Conservation (phyloP, 1,140 invertebrate genomes). For the Seison nebaliae region DNA sequence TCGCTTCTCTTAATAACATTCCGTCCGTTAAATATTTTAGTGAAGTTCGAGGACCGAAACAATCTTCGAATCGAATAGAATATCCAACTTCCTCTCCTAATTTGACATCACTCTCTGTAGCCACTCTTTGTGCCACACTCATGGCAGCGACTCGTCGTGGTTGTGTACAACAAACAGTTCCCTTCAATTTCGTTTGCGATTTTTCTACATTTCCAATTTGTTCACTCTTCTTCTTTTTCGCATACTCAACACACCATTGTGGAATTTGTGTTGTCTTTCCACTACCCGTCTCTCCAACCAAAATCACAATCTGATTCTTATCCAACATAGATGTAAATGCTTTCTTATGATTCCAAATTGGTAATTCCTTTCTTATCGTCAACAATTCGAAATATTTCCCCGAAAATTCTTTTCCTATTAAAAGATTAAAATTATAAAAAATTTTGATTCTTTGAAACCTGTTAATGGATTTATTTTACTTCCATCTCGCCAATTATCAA, state of each 20-base stretch:
- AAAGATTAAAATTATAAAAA: slow-evolving; percentile 17
- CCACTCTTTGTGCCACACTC: slow-evolving; percentile 86
- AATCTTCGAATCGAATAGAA: slow-evolving; percentile 97
- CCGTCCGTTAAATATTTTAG: slow-evolving; percentile 81
- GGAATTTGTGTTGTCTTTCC: slow-evolving; percentile 30
- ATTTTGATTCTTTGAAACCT: no score
- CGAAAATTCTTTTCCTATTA: slow-evolving; percentile 15
- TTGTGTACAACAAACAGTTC: slow-evolving; percentile 78
- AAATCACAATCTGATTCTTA: slow-evolving; percentile 62
- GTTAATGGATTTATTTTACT: no score
- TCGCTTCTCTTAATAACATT: slow-evolving; percentile 93
- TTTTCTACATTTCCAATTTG: slow-evolving; percentile 23
- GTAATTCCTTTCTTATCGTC: slow-evolving; percentile 59
- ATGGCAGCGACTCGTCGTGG: slow-evolving; percentile 89
- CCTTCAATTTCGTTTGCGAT: slow-evolving; percentile 35
- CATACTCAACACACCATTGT: slow-evolving; percentile 69
- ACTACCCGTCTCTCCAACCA: slow-evolving; percentile 63
- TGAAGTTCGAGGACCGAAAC: slow-evolving; percentile 69
- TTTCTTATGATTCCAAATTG: slow-evolving; percentile 84
- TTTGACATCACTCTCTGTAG: slow-evolving; percentile 92
- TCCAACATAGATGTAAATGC: slow-evolving; percentile 73
- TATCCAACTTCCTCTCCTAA: slow-evolving; percentile 94
- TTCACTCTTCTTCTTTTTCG: slow-evolving; percentile 21
- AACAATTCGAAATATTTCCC: slow-evolving; percentile 31
- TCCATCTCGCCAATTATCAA: no score